Conservation (phyloP, 2,888 invertebrate species). For the Xestobium rufovillosum region DNA sequence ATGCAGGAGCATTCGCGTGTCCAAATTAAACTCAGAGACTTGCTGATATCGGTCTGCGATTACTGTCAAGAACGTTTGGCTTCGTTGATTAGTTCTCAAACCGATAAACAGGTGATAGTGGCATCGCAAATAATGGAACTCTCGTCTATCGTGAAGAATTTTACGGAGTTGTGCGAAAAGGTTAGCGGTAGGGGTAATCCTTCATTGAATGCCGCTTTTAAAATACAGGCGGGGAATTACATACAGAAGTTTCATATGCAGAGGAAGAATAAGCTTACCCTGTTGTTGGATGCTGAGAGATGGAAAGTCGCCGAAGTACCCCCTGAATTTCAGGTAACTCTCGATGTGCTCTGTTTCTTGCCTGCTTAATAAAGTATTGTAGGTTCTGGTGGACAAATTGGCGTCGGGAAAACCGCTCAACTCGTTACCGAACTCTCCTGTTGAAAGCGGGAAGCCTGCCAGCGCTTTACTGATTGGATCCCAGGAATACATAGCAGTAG, state of each 20-base stretch:
- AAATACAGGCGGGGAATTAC: conserved; percentile 84
- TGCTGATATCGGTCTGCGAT: conserved; percentile 78
- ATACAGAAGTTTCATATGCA: conserved; percentile 87
- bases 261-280: conserved; percentile 73
- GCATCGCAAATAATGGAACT: conserved; percentile 71
- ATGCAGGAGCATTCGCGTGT: conserved; percentile 62
- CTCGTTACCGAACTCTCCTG: conserved; percentile 36
- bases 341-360: too few species aligned
- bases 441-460: conserved; percentile 24
- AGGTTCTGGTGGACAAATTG: conserved; percentile 45
- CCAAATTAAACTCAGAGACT: conserved; percentile 63
- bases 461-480: conserved; percentile 30
- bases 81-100: conserved; percentile 74
- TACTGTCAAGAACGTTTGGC: conserved; percentile 90
- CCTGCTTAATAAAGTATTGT: too few species aligned
- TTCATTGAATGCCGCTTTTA: conserved; percentile 72
- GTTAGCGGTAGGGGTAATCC: conserved; percentile 70
- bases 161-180: conserved; percentile 67
- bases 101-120: conserved; percentile 64
- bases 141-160: conserved; percentile 68
- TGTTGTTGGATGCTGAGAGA: conserved; percentile 80
- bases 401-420: conserved; percentile 42
- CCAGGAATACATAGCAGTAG: conserved; percentile 67
- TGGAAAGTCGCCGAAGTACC: conserved; percentile 94
- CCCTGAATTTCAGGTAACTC: conserved; percentile 77